Evolutionary conservation across 2,113 vertebrate species (phyloP).

Genomic region (Amblyopsis rosae): DNA sequence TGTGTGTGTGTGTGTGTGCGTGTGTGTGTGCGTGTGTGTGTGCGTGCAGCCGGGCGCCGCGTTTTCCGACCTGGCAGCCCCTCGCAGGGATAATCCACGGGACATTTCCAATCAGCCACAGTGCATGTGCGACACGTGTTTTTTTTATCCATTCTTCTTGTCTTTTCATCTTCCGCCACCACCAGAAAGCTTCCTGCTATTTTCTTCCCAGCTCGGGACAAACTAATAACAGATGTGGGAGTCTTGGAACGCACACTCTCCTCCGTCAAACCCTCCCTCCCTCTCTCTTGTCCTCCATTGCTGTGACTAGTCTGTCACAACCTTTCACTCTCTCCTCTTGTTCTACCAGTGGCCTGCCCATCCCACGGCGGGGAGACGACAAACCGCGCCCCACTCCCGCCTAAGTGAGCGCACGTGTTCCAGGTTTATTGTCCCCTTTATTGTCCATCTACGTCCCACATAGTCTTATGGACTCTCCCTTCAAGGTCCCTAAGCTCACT

Average conservation of each 20-base stretch:
- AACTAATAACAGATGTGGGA: conserved; percentile 98
- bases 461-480: conserved; percentile 3
- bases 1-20: conserved; percentile 8
- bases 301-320: conserved; percentile 80
- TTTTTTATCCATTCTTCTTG: conserved; percentile 82
- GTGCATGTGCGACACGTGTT: conserved; percentile 89
- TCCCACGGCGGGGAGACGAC: conserved; percentile 58
- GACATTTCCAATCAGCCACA: conserved; percentile 85
- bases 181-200: conserved; percentile 95
- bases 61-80: conserved; percentile 60
- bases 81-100: conserved; percentile 69
- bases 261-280: conserved; percentile 74
- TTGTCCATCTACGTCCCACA: conserved; percentile 27
- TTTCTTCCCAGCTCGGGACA: conserved; percentile 94
- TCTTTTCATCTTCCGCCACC: conserved; percentile 96
- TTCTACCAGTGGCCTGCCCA: conserved; percentile 50
- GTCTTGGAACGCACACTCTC: conserved; percentile 80
- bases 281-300: conserved; percentile 71
- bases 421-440: conserved; percentile 23
- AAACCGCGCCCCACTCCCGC: conserved; percentile 63
- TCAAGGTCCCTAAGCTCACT: neutral
- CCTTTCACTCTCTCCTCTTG: conserved; percentile 75
- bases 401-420: conserved; percentile 16
- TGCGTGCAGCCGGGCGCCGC: neutral
- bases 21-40: conserved; percentile 9